A percentile compares a stretch with the other conserved stretches of the same genome.
Evolutionary conservation across 2,888 invertebrate species (phyloP).

Genomic region (Mycogona germanica): DNA sequence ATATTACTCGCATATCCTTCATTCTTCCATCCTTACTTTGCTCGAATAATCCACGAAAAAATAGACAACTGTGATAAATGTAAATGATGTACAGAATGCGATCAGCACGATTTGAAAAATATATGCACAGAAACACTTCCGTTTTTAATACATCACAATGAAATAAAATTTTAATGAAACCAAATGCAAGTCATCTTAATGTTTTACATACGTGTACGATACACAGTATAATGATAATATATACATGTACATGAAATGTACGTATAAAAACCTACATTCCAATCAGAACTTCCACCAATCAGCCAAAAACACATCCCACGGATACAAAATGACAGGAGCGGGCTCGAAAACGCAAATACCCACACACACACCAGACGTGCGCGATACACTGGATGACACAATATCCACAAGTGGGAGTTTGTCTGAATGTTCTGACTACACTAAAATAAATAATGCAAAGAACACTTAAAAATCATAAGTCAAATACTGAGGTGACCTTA

Average conservation of each 20-base stretch:
- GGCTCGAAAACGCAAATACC: not conserved
- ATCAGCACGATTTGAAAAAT: no score
- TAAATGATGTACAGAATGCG: no score
- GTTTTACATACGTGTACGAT: slow-evolving; percentile 11
- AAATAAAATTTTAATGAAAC: slow-evolving; percentile 16
- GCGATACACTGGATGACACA: no score
- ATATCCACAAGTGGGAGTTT: no score
- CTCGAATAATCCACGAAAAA: no score
- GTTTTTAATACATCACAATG: no score
- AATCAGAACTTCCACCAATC: slow-evolving; percentile 13
- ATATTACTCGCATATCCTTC: no score
- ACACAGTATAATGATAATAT: slow-evolving; percentile 14
- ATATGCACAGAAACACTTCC: no score
- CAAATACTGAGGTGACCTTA: slow-evolving; percentile 1
- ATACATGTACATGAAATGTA: slow-evolving; percentile 16
- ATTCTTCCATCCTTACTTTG: no score
- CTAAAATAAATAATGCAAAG: slow-evolving; percentile 3
- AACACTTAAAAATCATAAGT: not conserved
- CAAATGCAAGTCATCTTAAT: slow-evolving; percentile 1
- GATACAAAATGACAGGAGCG: not conserved
- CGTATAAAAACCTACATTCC: slow-evolving; percentile 15
- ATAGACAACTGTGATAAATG: no score
- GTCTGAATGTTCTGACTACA: not conserved
- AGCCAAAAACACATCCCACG: slow-evolving; percentile 5
- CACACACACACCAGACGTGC: not conserved